These are phyloP conservation scores for Heteromyza rotundicornis DNA, from an alignment of 2,888 invertebrate species.

Conservation along the genomic window DNA sequence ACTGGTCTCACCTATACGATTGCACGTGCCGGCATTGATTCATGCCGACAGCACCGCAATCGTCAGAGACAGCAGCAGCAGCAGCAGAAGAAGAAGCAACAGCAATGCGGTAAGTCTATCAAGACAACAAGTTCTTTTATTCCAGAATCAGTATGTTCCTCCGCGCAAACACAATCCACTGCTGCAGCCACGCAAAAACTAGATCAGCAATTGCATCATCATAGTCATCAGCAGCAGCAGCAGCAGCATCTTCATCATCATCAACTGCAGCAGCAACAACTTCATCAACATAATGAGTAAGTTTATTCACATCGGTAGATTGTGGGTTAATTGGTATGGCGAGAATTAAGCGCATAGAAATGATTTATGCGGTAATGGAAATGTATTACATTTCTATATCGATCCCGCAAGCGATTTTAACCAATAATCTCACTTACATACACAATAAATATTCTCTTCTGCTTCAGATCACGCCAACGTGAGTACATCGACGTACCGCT, in stretches of 20 bases:
- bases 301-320: no score
- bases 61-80: slow-evolving; percentile 44
- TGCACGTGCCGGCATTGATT: slow-evolving; percentile 51
- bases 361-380: no score
- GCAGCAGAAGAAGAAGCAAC: slow-evolving; percentile 30
- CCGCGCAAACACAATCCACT: slow-evolving; percentile 56
- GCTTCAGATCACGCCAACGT: slow-evolving; percentile 53
- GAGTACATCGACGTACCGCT: slow-evolving; percentile 63
- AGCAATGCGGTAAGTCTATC: slow-evolving; percentile 36
- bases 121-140: slow-evolving; percentile 44
- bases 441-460: no score
- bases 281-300: neutral
- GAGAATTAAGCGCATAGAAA: no score
- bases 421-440: no score
- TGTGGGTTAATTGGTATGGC: no score
- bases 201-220: slow-evolving; percentile 47
- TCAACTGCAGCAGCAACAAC: slow-evolving; percentile 33
- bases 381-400: no score
- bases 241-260: slow-evolving; percentile 44
- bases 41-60: slow-evolving; percentile 45
- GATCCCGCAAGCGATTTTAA: no score
- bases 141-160: slow-evolving; percentile 55
- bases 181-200: slow-evolving; percentile 53
- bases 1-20: slow-evolving; percentile 61
- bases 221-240: slow-evolving; percentile 46